These are phyloP conservation scores for Bovichtus variegatus DNA, from an alignment of 2,797 vertebrate genomes.

Conservation along the genomic window DNA sequence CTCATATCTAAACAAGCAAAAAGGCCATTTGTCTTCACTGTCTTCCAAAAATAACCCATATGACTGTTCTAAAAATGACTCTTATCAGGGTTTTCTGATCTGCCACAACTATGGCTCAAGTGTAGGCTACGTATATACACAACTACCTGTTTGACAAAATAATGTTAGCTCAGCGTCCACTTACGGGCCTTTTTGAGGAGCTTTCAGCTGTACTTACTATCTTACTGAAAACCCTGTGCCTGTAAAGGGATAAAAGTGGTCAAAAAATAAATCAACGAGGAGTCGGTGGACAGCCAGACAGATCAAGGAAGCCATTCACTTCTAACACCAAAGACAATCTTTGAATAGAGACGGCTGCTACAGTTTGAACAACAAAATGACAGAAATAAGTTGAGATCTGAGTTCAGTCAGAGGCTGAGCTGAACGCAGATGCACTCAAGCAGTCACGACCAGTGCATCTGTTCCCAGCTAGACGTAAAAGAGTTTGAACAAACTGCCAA, in stretches of 20 bases:
- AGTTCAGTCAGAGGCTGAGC: background rate
- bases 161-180: background rate
- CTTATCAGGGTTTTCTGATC: background rate
- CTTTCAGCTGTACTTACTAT: background rate
- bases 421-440: background rate
- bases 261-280: slow-evolving; percentile 12
- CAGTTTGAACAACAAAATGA: background rate
- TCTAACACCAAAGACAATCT: slow-evolving; percentile 1
- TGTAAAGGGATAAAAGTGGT: slow-evolving; percentile 4
- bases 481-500: background rate
- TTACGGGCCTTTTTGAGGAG: background rate
- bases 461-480: background rate
- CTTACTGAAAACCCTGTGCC: background rate
- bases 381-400: background rate
- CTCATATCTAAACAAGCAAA: background rate
- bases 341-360: background rate
- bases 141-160: background rate
- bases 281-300: background rate
- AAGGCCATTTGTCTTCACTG: background rate
- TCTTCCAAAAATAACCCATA: background rate
- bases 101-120: background rate
- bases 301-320: slow-evolving; percentile 15
- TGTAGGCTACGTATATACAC: background rate
- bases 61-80: background rate
- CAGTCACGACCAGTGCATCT: background rate